These are phyloP conservation scores for Trochalopteron elliotii DNA, from an alignment of 2,113 vertebrate genomes.

Conservation along the genomic window DNA sequence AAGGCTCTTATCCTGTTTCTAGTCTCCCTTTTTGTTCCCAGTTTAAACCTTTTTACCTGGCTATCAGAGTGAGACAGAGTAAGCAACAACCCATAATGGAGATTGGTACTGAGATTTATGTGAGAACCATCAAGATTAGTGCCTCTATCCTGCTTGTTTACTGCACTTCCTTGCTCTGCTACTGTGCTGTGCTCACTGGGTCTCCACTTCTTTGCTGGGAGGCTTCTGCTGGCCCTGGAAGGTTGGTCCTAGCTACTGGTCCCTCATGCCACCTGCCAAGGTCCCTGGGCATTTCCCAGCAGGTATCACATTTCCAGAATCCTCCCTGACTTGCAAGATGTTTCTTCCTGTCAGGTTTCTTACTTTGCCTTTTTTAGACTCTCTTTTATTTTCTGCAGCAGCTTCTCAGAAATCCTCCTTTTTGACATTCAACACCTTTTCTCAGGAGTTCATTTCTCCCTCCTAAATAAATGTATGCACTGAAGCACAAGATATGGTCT, in stretches of 20 bases:
- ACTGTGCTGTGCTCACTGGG: neutral
- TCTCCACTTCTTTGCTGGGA: neutral
- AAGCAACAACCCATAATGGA: neutral
- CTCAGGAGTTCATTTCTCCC: neutral
- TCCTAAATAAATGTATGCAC: neutral
- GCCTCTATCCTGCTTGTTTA: neutral
- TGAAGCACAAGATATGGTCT: neutral
- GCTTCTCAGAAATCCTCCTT: neutral
- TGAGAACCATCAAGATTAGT: neutral
- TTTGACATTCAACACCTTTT: neutral
- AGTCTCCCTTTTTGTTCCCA: neutral
- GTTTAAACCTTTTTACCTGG: neutral
- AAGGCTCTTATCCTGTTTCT: neutral
- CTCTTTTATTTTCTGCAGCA: neutral
- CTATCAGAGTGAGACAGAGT: neutral
- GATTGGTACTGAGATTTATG: neutral
- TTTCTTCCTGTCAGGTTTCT: neutral
- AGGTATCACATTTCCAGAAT: neutral
- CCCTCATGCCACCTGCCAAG: neutral
- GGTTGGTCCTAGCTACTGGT: rapidly evolving
- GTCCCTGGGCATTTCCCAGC: neutral
- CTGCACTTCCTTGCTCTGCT: neutral
- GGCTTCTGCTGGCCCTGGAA: neutral
- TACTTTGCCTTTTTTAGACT: neutral
- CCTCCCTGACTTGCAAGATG: neutral